A percentile compares a stretch with the other conserved stretches of the same genome.
Conservation (phyloP, 2,113 vertebrate species). For the Eublepharis macularius region DNA sequence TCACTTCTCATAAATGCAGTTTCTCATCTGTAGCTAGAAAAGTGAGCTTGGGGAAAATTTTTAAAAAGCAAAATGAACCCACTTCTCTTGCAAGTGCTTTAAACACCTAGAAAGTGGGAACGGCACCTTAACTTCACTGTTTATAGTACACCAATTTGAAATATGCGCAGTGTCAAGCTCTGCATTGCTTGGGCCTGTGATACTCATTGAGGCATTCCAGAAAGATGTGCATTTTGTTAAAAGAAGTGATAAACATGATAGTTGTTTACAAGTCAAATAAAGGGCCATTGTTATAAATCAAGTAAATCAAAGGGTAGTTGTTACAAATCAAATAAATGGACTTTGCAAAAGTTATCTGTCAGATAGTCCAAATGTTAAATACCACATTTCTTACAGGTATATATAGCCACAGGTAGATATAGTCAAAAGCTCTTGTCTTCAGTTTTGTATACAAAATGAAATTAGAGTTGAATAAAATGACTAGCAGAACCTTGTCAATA, state of each 20-base stretch:
- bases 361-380: slow-evolving; percentile 50
- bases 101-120: not conserved
- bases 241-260: not conserved
- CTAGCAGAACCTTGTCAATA: slow-evolving; percentile 32
- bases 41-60: not conserved
- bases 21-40: not conserved
- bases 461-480: slow-evolving; percentile 11
- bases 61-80: not conserved
- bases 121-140: not conserved
- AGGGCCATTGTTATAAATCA: not conserved
- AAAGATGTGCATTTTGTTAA: not conserved
- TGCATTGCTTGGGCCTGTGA: not conserved
- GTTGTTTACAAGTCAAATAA: not conserved
- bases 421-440: slow-evolving; percentile 38
- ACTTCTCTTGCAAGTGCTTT: not conserved
- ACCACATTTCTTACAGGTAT: slow-evolving; percentile 2
- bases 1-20: not conserved
- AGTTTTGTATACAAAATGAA: slow-evolving; percentile 5
- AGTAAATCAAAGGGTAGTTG: not conserved
- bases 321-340: not conserved
- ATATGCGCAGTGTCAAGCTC: not conserved
- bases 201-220: not conserved
- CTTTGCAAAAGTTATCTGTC: slow-evolving; percentile 39
- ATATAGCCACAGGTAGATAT: slow-evolving; percentile 31
- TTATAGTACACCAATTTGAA: not conserved